These are phyloP conservation scores for Ectobius pallidus DNA, from an alignment of 2,888 invertebrate genomes.

Conservation along the genomic window DNA sequence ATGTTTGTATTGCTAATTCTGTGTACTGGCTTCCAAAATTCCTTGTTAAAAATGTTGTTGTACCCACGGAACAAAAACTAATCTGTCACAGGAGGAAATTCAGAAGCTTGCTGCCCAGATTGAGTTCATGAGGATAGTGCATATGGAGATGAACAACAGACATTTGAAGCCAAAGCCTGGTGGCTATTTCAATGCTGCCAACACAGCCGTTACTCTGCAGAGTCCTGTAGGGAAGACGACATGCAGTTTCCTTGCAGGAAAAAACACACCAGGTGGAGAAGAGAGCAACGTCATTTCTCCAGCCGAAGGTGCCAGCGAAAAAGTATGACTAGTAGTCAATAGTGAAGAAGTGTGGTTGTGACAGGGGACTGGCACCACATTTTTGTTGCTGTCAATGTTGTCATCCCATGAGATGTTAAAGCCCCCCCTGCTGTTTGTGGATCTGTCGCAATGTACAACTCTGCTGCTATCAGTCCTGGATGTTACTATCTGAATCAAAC, in stretches of 20 bases:
- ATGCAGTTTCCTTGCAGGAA: constrained; percentile 32
- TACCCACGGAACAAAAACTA: no score
- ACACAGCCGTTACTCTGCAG: constrained; percentile 43
- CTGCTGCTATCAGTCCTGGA: constrained; percentile 21
- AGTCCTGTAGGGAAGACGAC: constrained; percentile 40
- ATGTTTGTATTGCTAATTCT: no score
- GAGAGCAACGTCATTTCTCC: constrained; percentile 41
- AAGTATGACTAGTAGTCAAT: constrained; percentile 54
- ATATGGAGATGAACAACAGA: constrained; percentile 91
- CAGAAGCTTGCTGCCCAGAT: constrained; percentile 91
- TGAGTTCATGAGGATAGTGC: constrained; percentile 92
- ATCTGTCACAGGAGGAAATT: constrained; percentile 75
- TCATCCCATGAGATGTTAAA: constrained; percentile 9
- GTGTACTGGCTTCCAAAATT: no score
- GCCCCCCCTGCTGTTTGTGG: constrained; percentile 18
- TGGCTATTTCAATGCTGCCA: constrained; percentile 67
- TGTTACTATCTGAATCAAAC: constrained; percentile 5
- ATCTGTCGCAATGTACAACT: constrained; percentile 12
- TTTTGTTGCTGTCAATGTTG: not conserved
- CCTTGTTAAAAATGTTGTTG: no score
- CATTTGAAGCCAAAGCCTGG: constrained; percentile 85
- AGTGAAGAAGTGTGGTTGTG: constrained; percentile 52
- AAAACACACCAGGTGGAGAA: constrained; percentile 12
- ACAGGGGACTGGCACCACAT: constrained; percentile 32
- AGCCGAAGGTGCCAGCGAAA: constrained; percentile 48